Conservation (phyloP, 2,888 invertebrate genomes). For the Acleris laterana region DNA sequence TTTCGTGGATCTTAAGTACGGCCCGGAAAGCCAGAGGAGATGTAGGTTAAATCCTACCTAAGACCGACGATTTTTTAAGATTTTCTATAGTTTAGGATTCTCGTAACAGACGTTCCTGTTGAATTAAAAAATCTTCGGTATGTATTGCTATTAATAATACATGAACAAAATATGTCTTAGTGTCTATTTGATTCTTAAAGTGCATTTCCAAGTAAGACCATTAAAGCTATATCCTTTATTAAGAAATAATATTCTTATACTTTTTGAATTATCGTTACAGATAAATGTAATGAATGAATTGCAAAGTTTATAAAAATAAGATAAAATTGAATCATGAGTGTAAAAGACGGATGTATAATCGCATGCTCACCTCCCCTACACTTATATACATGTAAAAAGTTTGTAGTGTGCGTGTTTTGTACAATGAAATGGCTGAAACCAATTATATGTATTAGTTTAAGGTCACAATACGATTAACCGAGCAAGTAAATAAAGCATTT, state of each 20-base stretch:
- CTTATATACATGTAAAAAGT: constrained; percentile 1
- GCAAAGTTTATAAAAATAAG: not conserved
- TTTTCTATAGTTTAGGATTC: too few species aligned
- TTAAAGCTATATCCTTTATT: not conserved
- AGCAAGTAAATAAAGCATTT: constrained; percentile 50
- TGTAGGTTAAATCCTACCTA: too few species aligned
- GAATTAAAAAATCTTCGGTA: too few species aligned
- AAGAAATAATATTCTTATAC: not conserved
- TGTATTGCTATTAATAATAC: too few species aligned
- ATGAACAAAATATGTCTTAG: too few species aligned
- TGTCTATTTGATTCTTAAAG: too few species aligned
- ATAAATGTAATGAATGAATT: not conserved
- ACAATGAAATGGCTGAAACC: constrained; percentile 69
- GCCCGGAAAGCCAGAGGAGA: too few species aligned
- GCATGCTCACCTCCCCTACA: not conserved
- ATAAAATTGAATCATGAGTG: not conserved
- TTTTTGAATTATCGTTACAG: not conserved
- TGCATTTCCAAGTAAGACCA: not conserved
- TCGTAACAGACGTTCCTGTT: too few species aligned
- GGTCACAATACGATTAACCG: constrained; percentile 66
- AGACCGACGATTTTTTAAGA: too few species aligned
- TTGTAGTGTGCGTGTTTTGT: constrained; percentile 25
- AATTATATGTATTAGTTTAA: constrained; percentile 72
- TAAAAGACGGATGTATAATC: not conserved
- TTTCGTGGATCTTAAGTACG: too few species aligned